Evolutionary conservation across 1,140 invertebrate genomes (phyloP), one percentile per base, ranked within the genome.

Genomic region (Sycobia sp.): DNA sequence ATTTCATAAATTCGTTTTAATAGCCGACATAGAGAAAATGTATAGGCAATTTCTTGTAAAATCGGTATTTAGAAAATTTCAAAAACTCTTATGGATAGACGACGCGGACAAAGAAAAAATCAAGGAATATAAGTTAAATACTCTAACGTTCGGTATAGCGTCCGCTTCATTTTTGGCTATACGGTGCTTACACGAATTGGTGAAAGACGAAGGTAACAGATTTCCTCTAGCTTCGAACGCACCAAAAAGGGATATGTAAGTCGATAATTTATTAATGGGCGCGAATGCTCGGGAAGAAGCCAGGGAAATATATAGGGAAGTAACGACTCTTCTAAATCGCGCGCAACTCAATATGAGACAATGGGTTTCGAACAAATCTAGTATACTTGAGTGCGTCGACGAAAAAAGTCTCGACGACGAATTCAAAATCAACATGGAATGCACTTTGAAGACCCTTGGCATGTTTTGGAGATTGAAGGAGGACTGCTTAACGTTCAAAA

Each of bases 1-100:
- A 8, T 32, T 34, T 14, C 23, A 60, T 18, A 41, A 16, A 0
- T 60, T 49, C 22, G 56, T 43, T 0, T 14, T 65, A 3, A 34
- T 20, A 11, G 49, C 62, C 1, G 62, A 65, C 32, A 59, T 65
- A 13, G 49, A 53, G 8, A 65, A 60, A 60, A 55, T 65, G 63
- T 60, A 49, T 25, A 18, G 41, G 18, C 55, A 58, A 32, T 32
- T 64, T 53, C 22, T 53, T 10, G 20, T 58, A 16, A 46, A 16
- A 8, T 5, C 25, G 0, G 55, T 32, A 10, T 56, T 59, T 18
- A 27, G 36, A 11, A 23, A 7, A 44, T 58, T 13, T 38, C 32
- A 58, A 8, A n/a, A 18, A 20, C 25, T 58, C 3, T 46, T 58
- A 20, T 58, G 39, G 56, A 3, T n/a, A n/a, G n/a, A n/a, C n/a